These are phyloP conservation scores for Argya squamiceps DNA, from an alignment of 2,797 vertebrate genomes.

Conservation along the genomic window DNA sequence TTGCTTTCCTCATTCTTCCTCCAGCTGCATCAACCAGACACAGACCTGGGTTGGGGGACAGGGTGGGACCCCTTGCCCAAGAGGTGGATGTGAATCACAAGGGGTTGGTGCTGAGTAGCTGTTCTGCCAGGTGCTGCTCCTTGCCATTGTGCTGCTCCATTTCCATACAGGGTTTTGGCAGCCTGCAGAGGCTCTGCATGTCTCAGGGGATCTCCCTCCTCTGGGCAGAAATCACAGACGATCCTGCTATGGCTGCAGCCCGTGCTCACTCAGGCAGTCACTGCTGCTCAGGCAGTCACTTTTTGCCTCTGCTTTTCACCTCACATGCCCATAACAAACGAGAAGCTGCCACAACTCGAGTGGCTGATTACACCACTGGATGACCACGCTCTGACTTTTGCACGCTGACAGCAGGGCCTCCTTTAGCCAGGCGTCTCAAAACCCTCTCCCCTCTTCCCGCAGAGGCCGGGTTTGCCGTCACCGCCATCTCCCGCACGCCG, in stretches of 20 bases:
- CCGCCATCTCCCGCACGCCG: conserved; percentile 92
- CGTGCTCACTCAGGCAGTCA: fast-evolving
- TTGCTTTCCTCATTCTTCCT: not conserved
- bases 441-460: not conserved
- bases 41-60: not conserved
- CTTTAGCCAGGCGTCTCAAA: not conserved
- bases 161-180: not conserved
- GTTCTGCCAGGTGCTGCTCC: not conserved
- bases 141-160: fast-evolving
- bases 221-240: fast-evolving
- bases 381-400: not conserved
- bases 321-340: not conserved
- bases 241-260: not conserved
- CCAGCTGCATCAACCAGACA: not conserved
- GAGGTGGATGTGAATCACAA: not conserved
- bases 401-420: not conserved
- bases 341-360: fast-evolving
- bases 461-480: conserved; percentile 93
- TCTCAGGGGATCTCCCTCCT: not conserved
- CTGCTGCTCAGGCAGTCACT: not conserved
- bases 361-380: not conserved
- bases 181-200: fast-evolving
- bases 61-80: fast-evolving
- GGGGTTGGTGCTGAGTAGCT: not conserved
- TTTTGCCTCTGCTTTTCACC: not conserved